Conservation (phyloP, 2,113 vertebrate species). For the Laticauda laticaudata region DNA sequence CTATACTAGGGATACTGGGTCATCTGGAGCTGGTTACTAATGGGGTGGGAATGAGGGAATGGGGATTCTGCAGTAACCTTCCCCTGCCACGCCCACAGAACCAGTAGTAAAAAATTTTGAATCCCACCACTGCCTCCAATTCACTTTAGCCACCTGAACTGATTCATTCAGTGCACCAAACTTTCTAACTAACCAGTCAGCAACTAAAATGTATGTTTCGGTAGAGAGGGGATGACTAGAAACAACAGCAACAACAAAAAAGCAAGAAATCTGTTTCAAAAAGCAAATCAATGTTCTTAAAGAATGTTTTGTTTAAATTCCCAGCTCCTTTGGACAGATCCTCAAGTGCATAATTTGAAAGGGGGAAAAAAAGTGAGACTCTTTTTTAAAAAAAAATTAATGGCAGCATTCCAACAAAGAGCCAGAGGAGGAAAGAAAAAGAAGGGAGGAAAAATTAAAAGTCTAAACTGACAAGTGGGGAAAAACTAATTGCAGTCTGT, state of each 20-base stretch:
- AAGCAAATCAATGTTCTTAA: conserved; percentile 14
- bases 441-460: background rate
- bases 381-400: background rate
- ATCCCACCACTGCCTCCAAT: no score
- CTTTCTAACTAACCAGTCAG: background rate
- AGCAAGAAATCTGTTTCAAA: background rate
- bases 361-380: background rate
- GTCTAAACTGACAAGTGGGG: conserved; percentile 27
- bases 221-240: no score
- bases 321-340: conserved; percentile 16
- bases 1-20: background rate
- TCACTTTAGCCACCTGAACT: background rate
- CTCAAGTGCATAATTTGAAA: background rate
- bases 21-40: background rate
- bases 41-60: no score
- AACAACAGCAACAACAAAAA: background rate
- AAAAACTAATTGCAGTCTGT: conserved; percentile 29
- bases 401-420: conserved; percentile 28
- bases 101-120: no score
- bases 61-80: no score
- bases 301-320: conserved; percentile 7
- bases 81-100: no score
- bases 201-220: background rate
- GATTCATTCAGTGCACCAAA: background rate
- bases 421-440: conserved; percentile 2